Evolutionary conservation across 2,113 vertebrate genomes (phyloP).

Genomic region (Protobothrops mucrosquamatus): DNA sequence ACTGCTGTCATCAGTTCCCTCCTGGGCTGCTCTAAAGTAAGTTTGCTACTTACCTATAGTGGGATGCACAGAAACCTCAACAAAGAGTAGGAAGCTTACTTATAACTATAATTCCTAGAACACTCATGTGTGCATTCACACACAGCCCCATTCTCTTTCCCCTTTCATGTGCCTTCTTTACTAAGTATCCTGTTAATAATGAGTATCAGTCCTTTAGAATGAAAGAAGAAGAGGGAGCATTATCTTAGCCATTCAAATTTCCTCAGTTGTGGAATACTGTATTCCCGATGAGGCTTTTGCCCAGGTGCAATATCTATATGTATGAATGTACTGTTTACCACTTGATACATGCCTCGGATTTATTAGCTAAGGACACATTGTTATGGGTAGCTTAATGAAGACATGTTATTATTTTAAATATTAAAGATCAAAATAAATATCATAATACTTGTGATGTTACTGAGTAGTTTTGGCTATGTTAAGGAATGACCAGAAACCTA

Average conservation of each 20-base stretch:
- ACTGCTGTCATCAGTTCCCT: not conserved
- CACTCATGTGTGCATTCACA: not conserved
- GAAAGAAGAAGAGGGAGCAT: not conserved
- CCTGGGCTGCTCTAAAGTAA: not conserved
- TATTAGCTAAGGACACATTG: not conserved
- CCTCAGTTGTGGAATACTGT: not conserved
- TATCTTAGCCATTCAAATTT: not conserved
- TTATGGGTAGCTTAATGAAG: not conserved
- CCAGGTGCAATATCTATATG: not conserved
- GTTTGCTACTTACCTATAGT: not conserved
- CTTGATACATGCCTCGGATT: not conserved
- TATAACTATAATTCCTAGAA: not conserved
- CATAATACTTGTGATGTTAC: not conserved
- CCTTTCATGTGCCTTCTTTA: not conserved
- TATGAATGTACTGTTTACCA: not conserved
- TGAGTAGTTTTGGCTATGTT: not conserved
- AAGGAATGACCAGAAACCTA: not conserved
- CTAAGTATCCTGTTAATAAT: not conserved
- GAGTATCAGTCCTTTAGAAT: not conserved
- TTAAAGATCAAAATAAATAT: not conserved
- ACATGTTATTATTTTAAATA: not conserved
- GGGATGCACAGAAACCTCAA: not conserved
- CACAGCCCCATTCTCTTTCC: not conserved
- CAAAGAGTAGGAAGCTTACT: not conserved
- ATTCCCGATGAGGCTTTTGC: not conserved